Evolutionary conservation across 1,140 invertebrate genomes (phyloP), one percentile per base, ranked within the genome.

Genomic region (Trypoxylus dichotomus): DNA sequence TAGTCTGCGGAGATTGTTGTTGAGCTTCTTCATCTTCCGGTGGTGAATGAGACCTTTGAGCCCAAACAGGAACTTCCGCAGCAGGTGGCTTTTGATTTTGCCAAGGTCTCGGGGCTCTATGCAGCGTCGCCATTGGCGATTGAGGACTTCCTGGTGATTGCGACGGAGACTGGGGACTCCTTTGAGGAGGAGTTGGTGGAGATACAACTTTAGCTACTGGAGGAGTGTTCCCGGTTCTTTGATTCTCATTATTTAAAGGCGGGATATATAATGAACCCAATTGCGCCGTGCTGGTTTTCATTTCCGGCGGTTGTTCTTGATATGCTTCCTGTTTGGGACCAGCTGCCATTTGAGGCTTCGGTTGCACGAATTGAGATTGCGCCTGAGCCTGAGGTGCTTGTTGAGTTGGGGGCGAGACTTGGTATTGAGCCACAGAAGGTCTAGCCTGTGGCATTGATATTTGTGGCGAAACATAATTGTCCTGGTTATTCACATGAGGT

Each of bases 361-460:
- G 76, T 24, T 58, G 74, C 25, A 27, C 25, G 21, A 41, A 74
- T 21, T 77, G 75, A 32, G 77, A 77, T 75, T 79, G 77, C 63
- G 80, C 68, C 43, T 83, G 80, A 54, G 80, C 79, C 8, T 80
- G 71, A n/a, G 79, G 79, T 72, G 76, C 75, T 74, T 79, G 86
- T 58, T 88, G 86, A 6, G 83, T 82, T 3, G 86, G 84, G 11
- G 88, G 88, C 60, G 87, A 87, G 60, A 86, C 89, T 27, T 86
- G 85, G 79, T 88, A 87, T 25, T 87, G 80, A 29, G 87, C 87
- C n/a, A 86, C 85, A 68, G 88, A 87, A 25, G 87, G 88, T 79
- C 89, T 87, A 68, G 86, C 80, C 74, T 85, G 85, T 27, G 77
- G 78, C 77, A 87, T 78, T 3, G 86, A 86, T 27, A 87, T 85